phyloP scores from a whole-genome alignment of 2,113 vertebrate species.

The Indicator indicator region DNA sequence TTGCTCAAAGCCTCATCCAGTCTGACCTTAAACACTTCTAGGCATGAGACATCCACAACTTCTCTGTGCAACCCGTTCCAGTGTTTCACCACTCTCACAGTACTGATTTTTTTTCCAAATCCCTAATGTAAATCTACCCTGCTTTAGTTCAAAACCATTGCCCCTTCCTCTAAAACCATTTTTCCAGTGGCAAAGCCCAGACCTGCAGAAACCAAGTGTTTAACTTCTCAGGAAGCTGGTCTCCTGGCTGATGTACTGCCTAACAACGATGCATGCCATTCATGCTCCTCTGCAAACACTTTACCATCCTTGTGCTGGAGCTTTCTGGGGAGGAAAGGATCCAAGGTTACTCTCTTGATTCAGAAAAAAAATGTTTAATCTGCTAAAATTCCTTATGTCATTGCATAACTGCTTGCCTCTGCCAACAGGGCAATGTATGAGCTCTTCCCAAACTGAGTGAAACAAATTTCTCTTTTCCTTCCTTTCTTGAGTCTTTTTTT shows the following conservation, averaged over 20 bases:
- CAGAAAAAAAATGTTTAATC: neutral
- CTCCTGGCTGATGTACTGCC: neutral
- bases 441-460: neutral
- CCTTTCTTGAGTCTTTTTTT: neutral
- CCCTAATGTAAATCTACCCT: too few relatives aligned
- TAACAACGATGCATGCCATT: neutral
- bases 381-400: neutral
- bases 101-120: too few relatives aligned
- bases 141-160: too few relatives aligned
- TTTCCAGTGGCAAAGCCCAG: neutral
- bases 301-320: neutral
- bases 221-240: neutral
- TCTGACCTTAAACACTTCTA: too few relatives aligned
- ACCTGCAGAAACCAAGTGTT: neutral
- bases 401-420: neutral
- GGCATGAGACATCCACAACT: too few relatives aligned
- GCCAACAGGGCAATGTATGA: neutral
- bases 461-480: neutral
- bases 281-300: neutral
- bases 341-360: neutral
- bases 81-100: too few relatives aligned
- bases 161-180: too few relatives aligned
- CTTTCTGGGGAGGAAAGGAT: neutral
- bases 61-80: too few relatives aligned
- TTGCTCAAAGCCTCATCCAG: too few relatives aligned